phyloP scores from a whole-genome alignment of 2,113 vertebrate species.

The Thunnus thynnus region DNA sequence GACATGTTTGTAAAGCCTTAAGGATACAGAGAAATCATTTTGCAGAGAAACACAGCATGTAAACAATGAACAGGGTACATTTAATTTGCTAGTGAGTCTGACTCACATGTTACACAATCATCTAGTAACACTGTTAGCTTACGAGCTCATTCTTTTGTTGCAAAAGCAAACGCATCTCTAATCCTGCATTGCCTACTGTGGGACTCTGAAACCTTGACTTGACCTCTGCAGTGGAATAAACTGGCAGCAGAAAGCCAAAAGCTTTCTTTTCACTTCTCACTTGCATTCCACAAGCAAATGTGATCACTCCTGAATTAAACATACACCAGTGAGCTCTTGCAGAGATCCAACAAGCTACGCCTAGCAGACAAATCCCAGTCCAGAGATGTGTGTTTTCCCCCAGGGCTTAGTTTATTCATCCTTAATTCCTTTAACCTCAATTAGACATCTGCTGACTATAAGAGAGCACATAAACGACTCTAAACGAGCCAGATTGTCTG shows the following conservation, averaged over 20 bases:
- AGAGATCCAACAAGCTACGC: constrained; percentile 44
- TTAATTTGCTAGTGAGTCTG: constrained; percentile 4
- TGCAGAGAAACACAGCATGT: background rate
- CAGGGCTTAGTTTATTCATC: constrained; percentile 75
- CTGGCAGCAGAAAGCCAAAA: constrained; percentile 32
- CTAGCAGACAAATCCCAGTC: constrained; percentile 63
- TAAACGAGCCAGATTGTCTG: constrained; percentile 61
- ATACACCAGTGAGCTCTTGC: constrained; percentile 54
- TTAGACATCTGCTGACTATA: constrained; percentile 77
- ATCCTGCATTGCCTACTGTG: constrained; percentile 3
- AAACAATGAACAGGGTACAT: constrained; percentile 17
- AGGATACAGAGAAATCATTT: background rate
- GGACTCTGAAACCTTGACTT: constrained; percentile 45
- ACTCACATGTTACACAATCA: constrained; percentile 48
- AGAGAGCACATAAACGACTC: constrained; percentile 63
- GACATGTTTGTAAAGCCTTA: background rate
- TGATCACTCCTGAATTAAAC: constrained; percentile 70
- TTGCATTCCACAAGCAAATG: constrained; percentile 42
- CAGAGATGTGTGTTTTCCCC: constrained; percentile 65
- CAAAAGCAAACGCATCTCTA: constrained; percentile 35
- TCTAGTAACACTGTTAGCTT: constrained; percentile 25
- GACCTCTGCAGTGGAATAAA: constrained; percentile 55
- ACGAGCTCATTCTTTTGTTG: constrained; percentile 32
- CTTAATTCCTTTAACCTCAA: constrained; percentile 78
- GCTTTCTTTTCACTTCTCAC: constrained; percentile 46